A percentile compares a stretch with the other conserved stretches of the same genome.
These are phyloP conservation scores for Acanthosepion lycidas DNA, from an alignment of 2,888 invertebrate species.

Conservation along the genomic window DNA sequence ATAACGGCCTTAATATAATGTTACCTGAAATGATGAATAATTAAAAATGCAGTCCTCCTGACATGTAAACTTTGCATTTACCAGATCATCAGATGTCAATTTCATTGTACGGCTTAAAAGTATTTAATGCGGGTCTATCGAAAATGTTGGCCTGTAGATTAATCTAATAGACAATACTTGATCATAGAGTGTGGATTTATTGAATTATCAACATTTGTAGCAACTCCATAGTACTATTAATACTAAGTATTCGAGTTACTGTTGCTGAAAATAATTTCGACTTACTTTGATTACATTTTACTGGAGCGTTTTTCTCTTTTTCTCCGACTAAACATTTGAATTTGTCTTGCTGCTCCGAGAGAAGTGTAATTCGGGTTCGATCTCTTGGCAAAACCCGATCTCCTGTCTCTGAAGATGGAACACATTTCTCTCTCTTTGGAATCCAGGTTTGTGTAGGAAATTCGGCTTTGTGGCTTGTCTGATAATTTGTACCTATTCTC, in stretches of 20 bases:
- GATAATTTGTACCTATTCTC: not conserved
- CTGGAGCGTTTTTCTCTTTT: not conserved
- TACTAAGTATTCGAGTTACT: not conserved
- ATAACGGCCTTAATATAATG: too few relatives aligned
- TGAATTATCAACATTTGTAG: too few relatives aligned
- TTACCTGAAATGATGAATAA: too few relatives aligned
- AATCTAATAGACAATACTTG: too few relatives aligned
- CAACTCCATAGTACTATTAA: too few relatives aligned
- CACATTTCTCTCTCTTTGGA: not conserved
- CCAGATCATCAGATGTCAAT: too few relatives aligned
- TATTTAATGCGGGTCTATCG: too few relatives aligned
- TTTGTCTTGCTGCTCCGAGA: not conserved
- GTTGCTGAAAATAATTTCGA: not conserved
- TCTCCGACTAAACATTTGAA: not conserved
- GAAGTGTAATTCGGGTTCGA: not conserved
- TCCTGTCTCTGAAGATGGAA: not conserved
- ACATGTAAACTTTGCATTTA: too few relatives aligned
- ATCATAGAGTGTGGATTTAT: too few relatives aligned
- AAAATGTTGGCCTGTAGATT: too few relatives aligned
- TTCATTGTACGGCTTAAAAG: too few relatives aligned
- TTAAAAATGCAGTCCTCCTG: too few relatives aligned
- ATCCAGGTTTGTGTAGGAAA: not conserved
- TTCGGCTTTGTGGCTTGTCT: not conserved
- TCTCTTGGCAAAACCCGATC: not conserved
- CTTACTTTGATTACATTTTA: not conserved